These are phyloP conservation scores for Panopea generosa DNA, from an alignment of 2,888 invertebrate species.

Conservation along the genomic window DNA sequence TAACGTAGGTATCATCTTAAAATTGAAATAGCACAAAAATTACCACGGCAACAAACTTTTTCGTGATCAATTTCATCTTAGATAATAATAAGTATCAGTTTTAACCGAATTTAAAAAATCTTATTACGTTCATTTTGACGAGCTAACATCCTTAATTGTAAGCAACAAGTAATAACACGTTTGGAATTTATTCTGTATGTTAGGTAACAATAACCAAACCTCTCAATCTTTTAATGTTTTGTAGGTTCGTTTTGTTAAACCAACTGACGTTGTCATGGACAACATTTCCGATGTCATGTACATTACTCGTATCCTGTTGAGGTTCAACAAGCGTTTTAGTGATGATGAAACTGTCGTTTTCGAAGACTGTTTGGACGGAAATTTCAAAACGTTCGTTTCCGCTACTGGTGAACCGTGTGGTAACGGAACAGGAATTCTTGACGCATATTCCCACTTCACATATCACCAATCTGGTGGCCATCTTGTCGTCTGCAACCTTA, in stretches of 20 bases:
- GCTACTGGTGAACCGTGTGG: conserved; percentile 16
- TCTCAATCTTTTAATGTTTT: neutral
- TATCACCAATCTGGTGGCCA: conserved; percentile 38
- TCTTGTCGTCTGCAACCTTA: conserved; percentile 43
- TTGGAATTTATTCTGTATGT: too few species aligned
- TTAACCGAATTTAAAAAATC: too few species aligned
- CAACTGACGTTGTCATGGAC: conserved; percentile 55
- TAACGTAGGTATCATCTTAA: too few species aligned
- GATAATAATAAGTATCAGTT: too few species aligned
- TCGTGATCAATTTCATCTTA: too few species aligned
- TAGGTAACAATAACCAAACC: too few species aligned
- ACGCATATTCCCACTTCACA: conserved; percentile 49
- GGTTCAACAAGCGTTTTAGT: conserved; percentile 51
- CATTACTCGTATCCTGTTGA: conserved; percentile 43
- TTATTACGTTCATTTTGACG: too few species aligned
- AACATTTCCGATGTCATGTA: conserved; percentile 57
- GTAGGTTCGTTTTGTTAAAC: conserved; percentile 43
- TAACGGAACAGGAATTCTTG: conserved; percentile 39
- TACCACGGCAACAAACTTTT: too few species aligned
- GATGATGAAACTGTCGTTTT: conserved; percentile 53
- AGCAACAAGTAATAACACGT: too few species aligned
- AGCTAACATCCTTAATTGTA: too few species aligned
- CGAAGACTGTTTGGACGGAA: conserved; percentile 54
- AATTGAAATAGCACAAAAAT: too few species aligned
- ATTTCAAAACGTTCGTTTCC: conserved; percentile 53